Conservation (phyloP, 2,113 vertebrate species). For the Xenus cinereus region DNA sequence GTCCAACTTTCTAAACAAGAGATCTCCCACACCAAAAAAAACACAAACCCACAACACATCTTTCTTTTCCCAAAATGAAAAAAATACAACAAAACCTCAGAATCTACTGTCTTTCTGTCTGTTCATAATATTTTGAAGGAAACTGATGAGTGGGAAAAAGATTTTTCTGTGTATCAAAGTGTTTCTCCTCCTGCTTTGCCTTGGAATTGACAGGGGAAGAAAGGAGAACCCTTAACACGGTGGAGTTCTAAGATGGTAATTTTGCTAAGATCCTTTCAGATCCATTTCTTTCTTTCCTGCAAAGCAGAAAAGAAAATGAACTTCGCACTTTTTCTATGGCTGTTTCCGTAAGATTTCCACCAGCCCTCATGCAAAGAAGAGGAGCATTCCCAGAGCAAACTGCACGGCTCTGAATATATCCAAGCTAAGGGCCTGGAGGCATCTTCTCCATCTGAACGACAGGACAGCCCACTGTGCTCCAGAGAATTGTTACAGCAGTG, state of each 20-base stretch:
- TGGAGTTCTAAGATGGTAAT: not conserved
- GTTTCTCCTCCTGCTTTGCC: not conserved
- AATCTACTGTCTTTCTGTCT: not conserved
- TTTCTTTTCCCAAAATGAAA: not conserved
- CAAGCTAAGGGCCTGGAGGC: not conserved
- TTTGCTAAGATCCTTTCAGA: not conserved
- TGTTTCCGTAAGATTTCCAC: not conserved
- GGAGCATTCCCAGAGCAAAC: not conserved
- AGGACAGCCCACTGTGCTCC: accelerated
- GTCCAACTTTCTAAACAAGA: not conserved
- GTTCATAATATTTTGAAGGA: not conserved
- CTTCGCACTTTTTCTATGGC: not conserved
- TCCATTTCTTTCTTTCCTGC: not conserved
- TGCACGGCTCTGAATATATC: not conserved
- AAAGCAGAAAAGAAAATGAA: not conserved
- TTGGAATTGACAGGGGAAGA: not conserved
- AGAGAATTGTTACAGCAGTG: not conserved
- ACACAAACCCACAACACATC: not conserved
- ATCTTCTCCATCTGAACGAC: not conserved
- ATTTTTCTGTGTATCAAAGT: not conserved
- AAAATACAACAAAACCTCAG: not conserved
- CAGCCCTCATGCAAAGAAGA: not conserved
- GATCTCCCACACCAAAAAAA: not conserved
- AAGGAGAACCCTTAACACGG: not conserved
- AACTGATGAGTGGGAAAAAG: not conserved